Conservation (phyloP, 2,888 invertebrate genomes). For the Formica aserva region DNA sequence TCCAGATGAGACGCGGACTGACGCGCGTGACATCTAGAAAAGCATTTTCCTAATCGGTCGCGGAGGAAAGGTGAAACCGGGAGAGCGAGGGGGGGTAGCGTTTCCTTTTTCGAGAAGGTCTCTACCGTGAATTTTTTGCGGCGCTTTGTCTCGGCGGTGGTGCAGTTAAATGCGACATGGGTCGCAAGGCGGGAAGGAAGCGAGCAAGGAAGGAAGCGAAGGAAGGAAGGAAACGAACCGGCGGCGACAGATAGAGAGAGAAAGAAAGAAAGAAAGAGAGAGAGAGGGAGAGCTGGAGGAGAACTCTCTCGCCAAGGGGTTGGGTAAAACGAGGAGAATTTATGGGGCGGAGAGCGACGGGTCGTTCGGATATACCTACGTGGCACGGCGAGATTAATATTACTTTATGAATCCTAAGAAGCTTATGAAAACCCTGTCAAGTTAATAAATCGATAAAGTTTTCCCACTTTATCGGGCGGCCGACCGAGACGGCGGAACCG, state of each 20-base stretch:
- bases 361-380: slow-evolving; percentile 70
- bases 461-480: slow-evolving; percentile 73
- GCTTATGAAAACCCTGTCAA: slow-evolving; percentile 78
- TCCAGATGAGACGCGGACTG: not conserved
- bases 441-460: slow-evolving; percentile 80
- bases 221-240: slow-evolving; percentile 24
- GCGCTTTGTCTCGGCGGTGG: slow-evolving; percentile 56
- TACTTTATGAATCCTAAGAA: slow-evolving; percentile 79
- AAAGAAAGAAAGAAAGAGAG: not conserved
- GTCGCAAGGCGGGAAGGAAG: slow-evolving; percentile 21
- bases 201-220: not conserved
- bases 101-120: slow-evolving; percentile 16
- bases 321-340: slow-evolving; percentile 66
- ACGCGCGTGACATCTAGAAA: slow-evolving; percentile 3
- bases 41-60: slow-evolving; percentile 34
- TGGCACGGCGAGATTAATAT: slow-evolving; percentile 74
- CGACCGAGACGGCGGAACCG: slow-evolving; percentile 46
- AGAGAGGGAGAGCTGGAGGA: slow-evolving; percentile 9
- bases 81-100: not conserved
- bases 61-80: not conserved
- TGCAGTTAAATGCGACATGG: slow-evolving; percentile 49
- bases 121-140: slow-evolving; percentile 49
- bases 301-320: slow-evolving; percentile 29
- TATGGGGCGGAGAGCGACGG: slow-evolving; percentile 65
- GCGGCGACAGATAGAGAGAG: not conserved